A percentile compares a stretch with the other conserved stretches of the same genome.
Evolutionary conservation across 2,113 vertebrate genomes (phyloP).

Genomic region (Oreochromis aureus): DNA sequence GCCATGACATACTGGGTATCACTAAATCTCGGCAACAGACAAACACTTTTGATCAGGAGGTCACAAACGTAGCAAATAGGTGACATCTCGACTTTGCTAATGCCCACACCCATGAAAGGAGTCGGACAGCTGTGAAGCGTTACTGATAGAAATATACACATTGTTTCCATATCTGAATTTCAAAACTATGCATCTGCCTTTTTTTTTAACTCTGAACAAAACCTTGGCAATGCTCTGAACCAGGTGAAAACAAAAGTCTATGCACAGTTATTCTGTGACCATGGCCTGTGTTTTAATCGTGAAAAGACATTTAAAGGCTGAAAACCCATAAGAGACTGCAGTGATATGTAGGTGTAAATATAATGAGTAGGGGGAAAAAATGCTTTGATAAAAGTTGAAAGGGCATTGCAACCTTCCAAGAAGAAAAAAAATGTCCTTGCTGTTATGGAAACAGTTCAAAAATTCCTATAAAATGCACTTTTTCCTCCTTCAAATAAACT

Average conservation of each 20-base stretch:
- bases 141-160: neutral
- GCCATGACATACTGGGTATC: neutral
- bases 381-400: neutral
- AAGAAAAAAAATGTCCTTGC: neutral
- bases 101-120: neutral
- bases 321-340: neutral
- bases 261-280: neutral
- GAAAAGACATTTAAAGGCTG: neutral
- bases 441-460: neutral
- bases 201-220: neutral
- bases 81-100: neutral
- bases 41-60: neutral
- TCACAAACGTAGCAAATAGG: neutral
- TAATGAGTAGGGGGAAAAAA: accelerated
- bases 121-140: neutral
- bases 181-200: neutral
- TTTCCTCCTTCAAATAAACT: neutral
- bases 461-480: neutral
- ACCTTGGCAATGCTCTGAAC: neutral
- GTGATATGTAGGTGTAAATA: neutral
- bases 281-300: neutral
- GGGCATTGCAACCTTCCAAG: neutral
- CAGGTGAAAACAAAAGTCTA: neutral
- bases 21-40: neutral
- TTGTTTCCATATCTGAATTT: neutral